These are phyloP conservation scores for Enchytraeus crypticus DNA, from an alignment of 2,888 invertebrate species.

Conservation along the genomic window DNA sequence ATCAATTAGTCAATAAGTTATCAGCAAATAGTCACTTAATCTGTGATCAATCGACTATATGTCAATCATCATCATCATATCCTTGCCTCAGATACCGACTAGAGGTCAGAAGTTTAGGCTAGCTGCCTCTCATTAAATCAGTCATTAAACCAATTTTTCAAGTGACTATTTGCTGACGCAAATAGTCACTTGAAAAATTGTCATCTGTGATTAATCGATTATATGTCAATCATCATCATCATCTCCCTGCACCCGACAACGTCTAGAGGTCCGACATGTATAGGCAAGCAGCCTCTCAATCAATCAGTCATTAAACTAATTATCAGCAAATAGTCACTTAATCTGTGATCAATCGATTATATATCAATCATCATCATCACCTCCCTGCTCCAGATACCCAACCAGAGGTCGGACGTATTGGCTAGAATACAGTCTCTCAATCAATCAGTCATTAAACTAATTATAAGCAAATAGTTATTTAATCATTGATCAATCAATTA, in stretches of 20 bases:
- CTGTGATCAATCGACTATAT: background rate
- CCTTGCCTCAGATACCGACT: background rate
- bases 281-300: background rate
- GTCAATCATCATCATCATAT: background rate
- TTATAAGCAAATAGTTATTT: too few relatives aligned
- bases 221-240: too few relatives aligned
- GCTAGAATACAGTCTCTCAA: background rate
- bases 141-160: background rate
- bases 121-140: background rate
- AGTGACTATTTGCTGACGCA: background rate
- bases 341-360: background rate
- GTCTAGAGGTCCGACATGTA: too few relatives aligned
- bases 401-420: background rate
- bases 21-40: background rate
- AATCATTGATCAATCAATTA: too few relatives aligned
- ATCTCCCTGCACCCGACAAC: too few relatives aligned
- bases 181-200: background rate
- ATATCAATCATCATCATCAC: background rate
- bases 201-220: too few relatives aligned
- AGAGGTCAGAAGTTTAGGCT: background rate
- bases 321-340: background rate
- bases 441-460: background rate
- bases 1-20: background rate
- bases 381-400: background rate
- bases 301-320: background rate